These are phyloP conservation scores for Sorex araneus DNA, from an alignment of 2,113 vertebrate species.

Conservation along the genomic window DNA sequence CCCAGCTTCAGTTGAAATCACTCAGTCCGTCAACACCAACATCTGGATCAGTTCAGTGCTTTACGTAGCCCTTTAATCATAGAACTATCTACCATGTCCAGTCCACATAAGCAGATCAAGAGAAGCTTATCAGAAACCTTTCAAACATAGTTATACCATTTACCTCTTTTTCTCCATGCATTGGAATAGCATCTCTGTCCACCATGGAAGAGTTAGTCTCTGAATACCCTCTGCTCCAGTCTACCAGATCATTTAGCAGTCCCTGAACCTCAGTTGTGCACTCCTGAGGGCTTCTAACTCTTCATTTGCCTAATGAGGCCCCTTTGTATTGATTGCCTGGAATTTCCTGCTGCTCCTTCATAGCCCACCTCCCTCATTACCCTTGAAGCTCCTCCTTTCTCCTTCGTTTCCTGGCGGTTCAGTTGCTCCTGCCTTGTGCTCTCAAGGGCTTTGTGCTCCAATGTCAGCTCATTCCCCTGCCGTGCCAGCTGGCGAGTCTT, in stretches of 20 bases:
- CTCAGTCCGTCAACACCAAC: background rate
- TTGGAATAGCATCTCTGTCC: background rate
- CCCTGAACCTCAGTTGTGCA: background rate
- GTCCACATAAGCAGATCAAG: background rate
- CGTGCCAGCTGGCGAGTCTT: background rate
- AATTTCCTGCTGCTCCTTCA: background rate
- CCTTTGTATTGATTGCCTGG: background rate
- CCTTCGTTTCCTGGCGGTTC: background rate
- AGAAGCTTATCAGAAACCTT: constrained; percentile 27
- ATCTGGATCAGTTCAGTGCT: background rate
- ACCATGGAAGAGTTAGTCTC: background rate
- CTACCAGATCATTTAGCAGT: background rate
- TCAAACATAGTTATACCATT: background rate
- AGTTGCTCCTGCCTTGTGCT: background rate
- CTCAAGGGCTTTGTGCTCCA: background rate
- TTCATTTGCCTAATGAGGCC: background rate
- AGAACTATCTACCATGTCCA: background rate
- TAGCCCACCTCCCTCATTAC: background rate
- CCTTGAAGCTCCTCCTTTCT: background rate
- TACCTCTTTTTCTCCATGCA: constrained; percentile 1
- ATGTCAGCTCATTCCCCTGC: background rate
- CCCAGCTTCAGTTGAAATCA: background rate
- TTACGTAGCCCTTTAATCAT: background rate
- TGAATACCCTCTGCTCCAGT: background rate
- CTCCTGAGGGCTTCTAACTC: background rate